Evolutionary conservation across 2,797 vertebrate species (phyloP), one percentile per base, ranked within the genome.

Genomic region (Otus scops): DNA sequence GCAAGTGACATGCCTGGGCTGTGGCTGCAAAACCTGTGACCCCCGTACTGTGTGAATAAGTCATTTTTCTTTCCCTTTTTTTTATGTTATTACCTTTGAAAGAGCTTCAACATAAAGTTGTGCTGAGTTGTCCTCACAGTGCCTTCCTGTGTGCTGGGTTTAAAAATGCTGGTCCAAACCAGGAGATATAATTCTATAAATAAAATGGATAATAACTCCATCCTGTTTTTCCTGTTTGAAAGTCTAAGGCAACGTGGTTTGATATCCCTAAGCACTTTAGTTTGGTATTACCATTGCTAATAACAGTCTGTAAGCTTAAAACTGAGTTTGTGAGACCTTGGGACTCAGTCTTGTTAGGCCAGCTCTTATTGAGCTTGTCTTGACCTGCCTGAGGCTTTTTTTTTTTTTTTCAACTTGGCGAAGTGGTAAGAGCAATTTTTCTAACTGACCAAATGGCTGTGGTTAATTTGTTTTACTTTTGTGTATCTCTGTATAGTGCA

Each of bases 391-490:
- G 26, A 6, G 3, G 59, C 10, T 65, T 47, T 51, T 38, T 63
- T 50, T 47, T 47, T 54, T 51, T 41, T 48, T 30, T 56, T 63
- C 7, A 50, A 32, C 7, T 83, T 57, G 32, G 11, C 43, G 47
- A 56, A 83, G 47, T 28, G 45, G 48, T 57, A 77, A 83, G 43
- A 86, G 60, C 32, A 80, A 63, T 92, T 90, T 76, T 80, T 61
- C 43, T 84, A 77, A 84, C 54, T 70, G 77, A 74, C 73, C 9
- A 6, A 69, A 43, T n/a, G 77, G 7, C 64, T 76, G 9, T 17
- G 61, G 47, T 48, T 93, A 59, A 93, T 92, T 88, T 77, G 56
- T 51, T 84, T 45, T 50, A 30, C 53, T 68, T 71, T 53, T 85
- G 56, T 80, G 13, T 23, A 7, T 78, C 51, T 88, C 43, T 26